Percentiles rank a stretch among this genome's conserved stretches.
phyloP scores from a whole-genome alignment of 2,888 invertebrate species.

The Steinernema scapterisci region DNA sequence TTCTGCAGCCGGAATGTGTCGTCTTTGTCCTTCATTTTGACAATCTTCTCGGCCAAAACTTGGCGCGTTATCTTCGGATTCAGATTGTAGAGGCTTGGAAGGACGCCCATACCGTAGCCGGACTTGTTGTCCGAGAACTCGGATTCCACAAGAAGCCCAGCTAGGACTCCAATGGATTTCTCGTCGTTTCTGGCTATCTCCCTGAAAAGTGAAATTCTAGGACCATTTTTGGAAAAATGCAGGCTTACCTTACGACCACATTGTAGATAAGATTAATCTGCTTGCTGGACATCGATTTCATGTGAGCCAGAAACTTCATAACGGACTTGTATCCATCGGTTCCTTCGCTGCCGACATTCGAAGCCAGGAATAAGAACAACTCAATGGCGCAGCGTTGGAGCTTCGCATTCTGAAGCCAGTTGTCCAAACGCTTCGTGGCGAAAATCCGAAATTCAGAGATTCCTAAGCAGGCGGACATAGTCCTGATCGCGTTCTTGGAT shows the following conservation, averaged over 20 bases:
- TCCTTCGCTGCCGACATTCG: not conserved
- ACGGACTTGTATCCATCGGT: not conserved
- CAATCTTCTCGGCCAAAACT: not conserved
- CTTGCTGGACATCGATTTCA: slow-evolving; percentile 3
- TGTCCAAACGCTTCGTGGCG: not conserved
- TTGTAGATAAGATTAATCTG: not conserved
- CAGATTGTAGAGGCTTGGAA: not conserved
- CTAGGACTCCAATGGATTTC: not conserved
- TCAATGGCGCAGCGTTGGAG: not conserved
- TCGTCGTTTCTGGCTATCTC: not conserved
- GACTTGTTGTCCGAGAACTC: slow-evolving; percentile 6
- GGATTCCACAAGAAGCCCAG: not conserved
- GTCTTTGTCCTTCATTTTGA: not conserved
- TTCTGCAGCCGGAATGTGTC: not conserved
- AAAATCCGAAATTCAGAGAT: not conserved
- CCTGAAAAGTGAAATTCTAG: not conserved
- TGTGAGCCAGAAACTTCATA: slow-evolving; percentile 8
- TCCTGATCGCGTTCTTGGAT: not conserved
- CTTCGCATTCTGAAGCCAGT: slow-evolving; percentile 17
- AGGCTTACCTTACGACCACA: not conserved
- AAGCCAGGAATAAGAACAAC: slow-evolving; percentile 1
- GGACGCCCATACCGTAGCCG: not conserved
- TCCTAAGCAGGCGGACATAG: not conserved
- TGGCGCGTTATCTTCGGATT: not conserved
- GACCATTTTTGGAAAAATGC: not conserved